Percentiles rank a stretch among this genome's conserved stretches.
These are phyloP conservation scores for Formica aserva DNA, from an alignment of 2,888 invertebrate species.

Conservation along the genomic window DNA sequence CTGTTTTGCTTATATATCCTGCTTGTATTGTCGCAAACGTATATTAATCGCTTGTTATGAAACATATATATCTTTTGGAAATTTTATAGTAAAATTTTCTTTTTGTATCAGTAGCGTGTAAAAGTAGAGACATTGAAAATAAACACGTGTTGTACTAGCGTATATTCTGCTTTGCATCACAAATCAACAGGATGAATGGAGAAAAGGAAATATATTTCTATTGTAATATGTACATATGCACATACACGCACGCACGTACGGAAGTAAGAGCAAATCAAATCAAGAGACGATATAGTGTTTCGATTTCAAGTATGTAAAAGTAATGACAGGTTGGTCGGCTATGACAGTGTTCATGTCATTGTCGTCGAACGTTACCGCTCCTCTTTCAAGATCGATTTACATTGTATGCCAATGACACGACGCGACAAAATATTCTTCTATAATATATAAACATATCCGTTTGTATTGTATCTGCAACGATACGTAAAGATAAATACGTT, in stretches of 20 bases:
- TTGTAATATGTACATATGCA: background rate
- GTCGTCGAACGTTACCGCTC: background rate
- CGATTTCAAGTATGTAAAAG: background rate
- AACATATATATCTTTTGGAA: background rate
- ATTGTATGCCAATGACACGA: background rate
- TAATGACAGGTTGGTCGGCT: background rate
- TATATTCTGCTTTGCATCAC: background rate
- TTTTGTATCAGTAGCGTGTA: background rate
- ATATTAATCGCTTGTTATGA: background rate
- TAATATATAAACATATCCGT: background rate
- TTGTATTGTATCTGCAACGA: background rate
- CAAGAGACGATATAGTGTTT: background rate
- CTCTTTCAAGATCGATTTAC: background rate
- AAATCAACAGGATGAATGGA: background rate
- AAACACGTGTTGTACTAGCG: background rate
- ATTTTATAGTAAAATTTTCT: background rate
- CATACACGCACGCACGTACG: background rate
- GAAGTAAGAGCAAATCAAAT: background rate
- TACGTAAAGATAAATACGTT: background rate
- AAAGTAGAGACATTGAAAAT: background rate
- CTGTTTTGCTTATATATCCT: background rate
- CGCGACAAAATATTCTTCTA: background rate
- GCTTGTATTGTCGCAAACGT: background rate
- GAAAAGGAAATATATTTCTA: background rate
- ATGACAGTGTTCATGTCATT: background rate